Evolutionary conservation across 2,797 vertebrate genomes (phyloP), one percentile per base, ranked within the genome.

Genomic region (Fratercula arctica): DNA sequence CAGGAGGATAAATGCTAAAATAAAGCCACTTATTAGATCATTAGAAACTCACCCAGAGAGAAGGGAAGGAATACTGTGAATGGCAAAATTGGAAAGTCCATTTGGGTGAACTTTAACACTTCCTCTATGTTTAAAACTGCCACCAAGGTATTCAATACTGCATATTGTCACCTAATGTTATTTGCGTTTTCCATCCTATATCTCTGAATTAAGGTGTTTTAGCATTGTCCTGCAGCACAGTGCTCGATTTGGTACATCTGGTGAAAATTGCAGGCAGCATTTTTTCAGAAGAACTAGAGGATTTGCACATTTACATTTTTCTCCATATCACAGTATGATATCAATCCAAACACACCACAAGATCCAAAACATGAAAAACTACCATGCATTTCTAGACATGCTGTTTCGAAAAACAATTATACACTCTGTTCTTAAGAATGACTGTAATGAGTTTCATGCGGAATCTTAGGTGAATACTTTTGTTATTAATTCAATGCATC

Each of bases 341-440:
- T 5, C 13, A 78, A 24, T 37, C 23, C 0, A 6, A 77, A 45
- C 8, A 25, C 5, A 6, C 2, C 3, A 4, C 13, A 12, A 59
- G 41, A 37, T 18, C 29, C 51, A 75, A 83, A 74, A 45, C 4
- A 56, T 81, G 70, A 24, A 68, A 78, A 90, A 28, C 1, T 15
- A 64, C 24, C 31, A 82, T 24, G 6, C 8, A 87, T 87, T 91
- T 70, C 26, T 61, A 73, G 46, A 39, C 4, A 39, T 0, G 5
- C 3, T 63, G 3, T 39, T 89, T 87, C 56, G 57, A 63, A 78
- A 93, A 88, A 64, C 4, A 60, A 13, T 39, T 1, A 25, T n/a
- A 26, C 1, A 23, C 7, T 37, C 29, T 74, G 16, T 29, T 48
- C 21, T 57, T 67, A 5, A 67, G 9, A 77, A 59, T 51, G 17